Evolutionary conservation across 2,113 vertebrate species (phyloP).

Genomic region (Triplophysa siluroides): DNA sequence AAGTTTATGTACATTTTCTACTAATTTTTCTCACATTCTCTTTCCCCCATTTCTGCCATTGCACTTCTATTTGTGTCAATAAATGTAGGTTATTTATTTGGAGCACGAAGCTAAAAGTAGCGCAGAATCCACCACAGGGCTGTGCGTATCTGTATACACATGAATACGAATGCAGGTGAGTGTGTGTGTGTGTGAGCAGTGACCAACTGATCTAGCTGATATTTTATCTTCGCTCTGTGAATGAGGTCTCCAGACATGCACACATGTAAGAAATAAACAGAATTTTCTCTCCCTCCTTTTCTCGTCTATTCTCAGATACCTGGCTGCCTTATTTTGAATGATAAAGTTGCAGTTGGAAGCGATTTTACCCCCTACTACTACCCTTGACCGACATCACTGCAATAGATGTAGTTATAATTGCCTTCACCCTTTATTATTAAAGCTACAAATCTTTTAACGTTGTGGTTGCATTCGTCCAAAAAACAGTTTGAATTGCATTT

Average conservation of each 20-base stretch:
- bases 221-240: not conserved
- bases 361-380: no score
- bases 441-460: no score
- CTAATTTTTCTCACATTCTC: not conserved
- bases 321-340: not conserved
- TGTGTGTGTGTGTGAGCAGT: not conserved
- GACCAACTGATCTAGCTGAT: conserved; percentile 15
- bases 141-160: conserved; percentile 17
- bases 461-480: no score
- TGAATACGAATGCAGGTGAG: not conserved
- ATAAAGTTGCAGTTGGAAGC: no score
- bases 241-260: not conserved
- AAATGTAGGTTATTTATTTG: conserved; percentile 59
- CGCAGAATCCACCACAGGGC: conserved; percentile 11
- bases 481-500: no score
- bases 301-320: not conserved
- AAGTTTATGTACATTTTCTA: not conserved
- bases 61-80: conserved; percentile 72
- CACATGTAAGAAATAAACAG: not conserved
- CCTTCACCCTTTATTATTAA: no score
- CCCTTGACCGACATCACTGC: no score
- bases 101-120: conserved; percentile 54
- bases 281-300: not conserved
- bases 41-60: conserved; percentile 12
- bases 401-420: no score